phyloP scores from a whole-genome alignment of 2,888 invertebrate genomes.

The Pterobdella sp. region DNA sequence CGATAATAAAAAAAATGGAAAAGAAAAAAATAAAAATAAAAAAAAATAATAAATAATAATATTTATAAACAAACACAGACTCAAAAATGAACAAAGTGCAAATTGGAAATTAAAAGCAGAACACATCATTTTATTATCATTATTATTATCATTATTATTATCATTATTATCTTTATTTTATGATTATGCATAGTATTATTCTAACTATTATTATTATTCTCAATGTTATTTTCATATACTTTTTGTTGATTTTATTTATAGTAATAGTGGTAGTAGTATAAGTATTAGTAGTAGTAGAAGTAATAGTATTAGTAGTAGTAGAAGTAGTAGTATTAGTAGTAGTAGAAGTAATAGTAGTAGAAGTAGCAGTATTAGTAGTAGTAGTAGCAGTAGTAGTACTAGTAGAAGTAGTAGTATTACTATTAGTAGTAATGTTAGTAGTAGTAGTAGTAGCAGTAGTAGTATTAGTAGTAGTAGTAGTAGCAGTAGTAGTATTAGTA shows the following conservation, averaged over 20 bases:
- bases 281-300: conserved; percentile 17
- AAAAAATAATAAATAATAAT: too few relatives aligned
- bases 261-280: conserved; percentile 18
- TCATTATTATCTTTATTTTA: not conserved
- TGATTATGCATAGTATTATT: too few relatives aligned
- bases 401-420: conserved; percentile 26
- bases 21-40: too few relatives aligned
- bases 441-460: conserved; percentile 27
- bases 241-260: too few relatives aligned
- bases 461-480: conserved; percentile 16
- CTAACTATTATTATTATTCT: too few relatives aligned
- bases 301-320: conserved; percentile 23
- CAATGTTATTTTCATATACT: too few relatives aligned
- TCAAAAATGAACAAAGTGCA: too few relatives aligned
- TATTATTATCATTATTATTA: not conserved
- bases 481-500: conserved; percentile 5
- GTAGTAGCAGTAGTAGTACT: conserved; percentile 26
- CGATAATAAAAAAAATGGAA: too few relatives aligned
- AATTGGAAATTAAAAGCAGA: too few relatives aligned
- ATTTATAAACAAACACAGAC: too few relatives aligned
- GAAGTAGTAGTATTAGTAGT: conserved; percentile 23
- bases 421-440: conserved; percentile 26
- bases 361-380: conserved; percentile 27
- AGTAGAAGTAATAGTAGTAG: conserved; percentile 29
- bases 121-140: not conserved